Percentiles rank a stretch among this genome's conserved stretches.
Conservation (phyloP, 2,113 vertebrate genomes). For the Anarhynchus alexandrinus region DNA sequence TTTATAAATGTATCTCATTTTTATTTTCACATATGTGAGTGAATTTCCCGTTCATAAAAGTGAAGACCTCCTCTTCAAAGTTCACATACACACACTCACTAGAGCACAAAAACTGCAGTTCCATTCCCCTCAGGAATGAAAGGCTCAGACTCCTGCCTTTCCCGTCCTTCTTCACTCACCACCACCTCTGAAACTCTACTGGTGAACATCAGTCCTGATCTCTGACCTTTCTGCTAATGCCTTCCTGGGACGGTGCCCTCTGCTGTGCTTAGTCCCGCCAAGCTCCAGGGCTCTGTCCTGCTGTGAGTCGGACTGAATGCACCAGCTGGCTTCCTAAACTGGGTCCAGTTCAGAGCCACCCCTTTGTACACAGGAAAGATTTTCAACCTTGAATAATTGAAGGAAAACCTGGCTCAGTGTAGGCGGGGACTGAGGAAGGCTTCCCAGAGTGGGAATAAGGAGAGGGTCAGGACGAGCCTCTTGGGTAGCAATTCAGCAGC, state of each 20-base stretch:
- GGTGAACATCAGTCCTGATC: not conserved
- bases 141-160: not conserved
- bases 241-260: not conserved
- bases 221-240: not conserved
- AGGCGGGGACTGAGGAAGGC: not conserved
- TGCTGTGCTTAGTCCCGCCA: not conserved
- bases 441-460: not conserved
- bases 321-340: not conserved
- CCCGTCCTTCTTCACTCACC: accelerated
- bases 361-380: not conserved
- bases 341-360: not conserved
- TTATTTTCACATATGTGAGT: not conserved
- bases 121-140: not conserved
- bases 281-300: not conserved
- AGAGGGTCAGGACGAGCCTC: not conserved
- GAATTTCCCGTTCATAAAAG: not conserved
- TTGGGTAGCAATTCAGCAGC: not conserved
- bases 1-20: not conserved
- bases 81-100: not conserved
- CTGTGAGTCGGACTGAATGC: not conserved
- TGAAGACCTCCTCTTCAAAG: not conserved
- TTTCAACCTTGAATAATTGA: not conserved
- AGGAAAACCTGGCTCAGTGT: not conserved
- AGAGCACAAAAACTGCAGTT: not conserved
- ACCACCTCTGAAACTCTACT: not conserved